Conservation (phyloP, 2,888 invertebrate species). For the Caprella mutica region DNA sequence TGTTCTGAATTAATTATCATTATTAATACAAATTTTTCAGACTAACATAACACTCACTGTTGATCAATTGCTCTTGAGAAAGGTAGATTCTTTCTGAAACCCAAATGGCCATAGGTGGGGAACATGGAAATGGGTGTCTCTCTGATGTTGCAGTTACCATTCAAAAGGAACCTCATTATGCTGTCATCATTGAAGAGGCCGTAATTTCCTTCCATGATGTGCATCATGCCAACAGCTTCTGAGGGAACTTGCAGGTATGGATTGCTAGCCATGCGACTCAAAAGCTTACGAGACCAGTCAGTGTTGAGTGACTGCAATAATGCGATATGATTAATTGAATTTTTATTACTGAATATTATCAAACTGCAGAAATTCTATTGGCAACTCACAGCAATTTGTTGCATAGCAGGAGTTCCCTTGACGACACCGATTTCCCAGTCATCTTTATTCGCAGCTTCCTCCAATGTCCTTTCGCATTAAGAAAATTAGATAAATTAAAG, state of each 20-base stretch:
- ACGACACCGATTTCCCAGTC: constrained; percentile 18
- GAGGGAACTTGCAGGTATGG: constrained; percentile 6
- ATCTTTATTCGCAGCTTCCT: not conserved
- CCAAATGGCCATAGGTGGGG: constrained; percentile 12
- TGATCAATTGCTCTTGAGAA: constrained; percentile 12
- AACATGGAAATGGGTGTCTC: constrained; percentile 9
- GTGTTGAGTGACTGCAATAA: no score
- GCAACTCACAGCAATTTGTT: no score
- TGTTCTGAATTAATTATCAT: no score
- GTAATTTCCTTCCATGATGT: not conserved
- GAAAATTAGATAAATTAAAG: no score
- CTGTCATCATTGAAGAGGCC: constrained; percentile 12
- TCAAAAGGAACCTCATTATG: constrained; percentile 5
- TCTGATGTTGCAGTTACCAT: constrained; percentile 12
- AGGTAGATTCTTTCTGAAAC: constrained; percentile 18
- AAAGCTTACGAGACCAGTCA: no score
- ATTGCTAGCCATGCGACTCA: no score
- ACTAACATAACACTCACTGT: constrained; percentile 9
- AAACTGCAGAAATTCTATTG: no score
- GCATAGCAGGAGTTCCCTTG: constrained; percentile 11
- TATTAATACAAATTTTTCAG: no score
- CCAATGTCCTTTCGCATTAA: not conserved
- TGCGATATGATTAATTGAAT: no score
- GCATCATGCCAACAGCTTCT: constrained; percentile 5
- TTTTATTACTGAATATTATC: no score